Conservation (phyloP, 2,797 vertebrate genomes). For the Siniperca undulata region DNA sequence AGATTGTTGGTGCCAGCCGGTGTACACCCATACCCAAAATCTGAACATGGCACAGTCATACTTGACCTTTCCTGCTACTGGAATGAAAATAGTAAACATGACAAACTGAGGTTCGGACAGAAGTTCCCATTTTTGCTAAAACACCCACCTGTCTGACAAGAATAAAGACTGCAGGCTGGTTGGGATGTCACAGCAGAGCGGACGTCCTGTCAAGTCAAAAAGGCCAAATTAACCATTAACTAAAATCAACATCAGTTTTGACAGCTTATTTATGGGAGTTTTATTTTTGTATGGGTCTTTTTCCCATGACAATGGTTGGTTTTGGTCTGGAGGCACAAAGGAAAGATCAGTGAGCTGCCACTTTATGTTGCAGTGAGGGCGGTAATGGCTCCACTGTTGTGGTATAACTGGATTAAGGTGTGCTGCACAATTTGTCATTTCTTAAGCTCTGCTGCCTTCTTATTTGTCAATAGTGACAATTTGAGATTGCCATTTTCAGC, state of each 20-base stretch:
- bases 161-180: conserved; percentile 56
- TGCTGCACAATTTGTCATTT: conserved; percentile 56
- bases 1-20: conserved; percentile 19
- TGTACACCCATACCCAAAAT: conserved; percentile 21
- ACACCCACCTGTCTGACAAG: conserved; percentile 33
- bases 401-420: conserved; percentile 65
- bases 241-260: conserved; percentile 62
- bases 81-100: conserved; percentile 47
- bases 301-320: conserved; percentile 22
- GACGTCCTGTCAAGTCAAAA: conserved; percentile 42
- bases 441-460: conserved; percentile 38
- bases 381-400: conserved; percentile 41
- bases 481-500: conserved; percentile 37
- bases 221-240: conserved; percentile 59
- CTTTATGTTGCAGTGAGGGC: conserved; percentile 32
- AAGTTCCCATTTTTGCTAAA: conserved; percentile 44
- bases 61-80: conserved; percentile 45
- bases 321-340: conserved; percentile 52
- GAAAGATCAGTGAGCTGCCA: conserved; percentile 52
- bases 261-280: conserved; percentile 46
- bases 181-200: conserved; percentile 45
- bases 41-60: background rate
- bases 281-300: conserved; percentile 30
- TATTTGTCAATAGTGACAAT: conserved; percentile 53
- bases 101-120: conserved; percentile 51